These are phyloP conservation scores for Prinia subflava DNA, from an alignment of 2,113 vertebrate species.

Conservation along the genomic window DNA sequence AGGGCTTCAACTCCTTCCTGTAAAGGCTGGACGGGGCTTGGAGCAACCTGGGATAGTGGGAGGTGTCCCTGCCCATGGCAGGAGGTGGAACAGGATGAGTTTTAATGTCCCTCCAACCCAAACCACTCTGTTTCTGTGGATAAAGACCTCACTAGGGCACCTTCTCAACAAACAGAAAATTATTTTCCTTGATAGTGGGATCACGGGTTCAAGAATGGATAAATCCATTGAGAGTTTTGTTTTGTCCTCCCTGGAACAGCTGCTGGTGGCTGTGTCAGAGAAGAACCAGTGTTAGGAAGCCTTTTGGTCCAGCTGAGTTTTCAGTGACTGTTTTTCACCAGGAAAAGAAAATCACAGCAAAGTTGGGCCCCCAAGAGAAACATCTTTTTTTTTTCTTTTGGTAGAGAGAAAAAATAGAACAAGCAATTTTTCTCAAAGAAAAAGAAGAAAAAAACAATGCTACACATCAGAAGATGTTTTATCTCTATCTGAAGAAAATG, in stretches of 20 bases:
- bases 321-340: neutral
- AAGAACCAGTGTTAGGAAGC: neutral
- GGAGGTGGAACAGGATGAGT: neutral
- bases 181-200: neutral
- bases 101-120: neutral
- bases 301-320: neutral
- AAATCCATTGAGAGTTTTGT: neutral
- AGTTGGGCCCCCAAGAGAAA: neutral
- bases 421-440: neutral
- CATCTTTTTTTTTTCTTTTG: neutral
- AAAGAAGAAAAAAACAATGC: neutral
- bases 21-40: rapidly evolving
- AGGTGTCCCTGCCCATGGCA: neutral
- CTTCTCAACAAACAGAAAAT: neutral
- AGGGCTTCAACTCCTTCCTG: neutral
- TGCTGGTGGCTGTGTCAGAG: neutral
- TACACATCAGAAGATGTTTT: neutral
- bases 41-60: neutral
- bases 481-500: neutral
- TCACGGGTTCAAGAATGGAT: neutral
- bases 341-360: neutral
- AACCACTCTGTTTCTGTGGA: neutral
- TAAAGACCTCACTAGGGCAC: neutral
- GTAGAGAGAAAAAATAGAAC: neutral
- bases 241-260: neutral